These are phyloP conservation scores for Chelonus insularis DNA, from an alignment of 1,140 invertebrate genomes.

Conservation along the genomic window DNA sequence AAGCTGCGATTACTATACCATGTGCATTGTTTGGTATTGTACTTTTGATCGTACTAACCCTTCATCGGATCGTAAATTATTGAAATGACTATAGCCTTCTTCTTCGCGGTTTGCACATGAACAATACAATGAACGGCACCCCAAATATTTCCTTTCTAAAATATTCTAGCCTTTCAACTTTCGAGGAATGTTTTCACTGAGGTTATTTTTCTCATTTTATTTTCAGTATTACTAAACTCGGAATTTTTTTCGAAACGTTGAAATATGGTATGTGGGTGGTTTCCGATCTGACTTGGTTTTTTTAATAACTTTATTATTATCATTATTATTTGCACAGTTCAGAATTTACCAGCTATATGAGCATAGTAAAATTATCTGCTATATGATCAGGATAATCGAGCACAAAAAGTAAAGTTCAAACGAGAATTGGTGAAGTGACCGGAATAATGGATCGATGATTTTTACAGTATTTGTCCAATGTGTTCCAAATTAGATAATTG, in stretches of 20 bases:
- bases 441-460: too few species aligned
- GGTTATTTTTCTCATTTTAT: neutral
- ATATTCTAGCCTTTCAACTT: constrained; percentile 1
- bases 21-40: constrained; percentile 24
- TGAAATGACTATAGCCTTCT: constrained; percentile 17
- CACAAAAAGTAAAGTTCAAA: too few species aligned
- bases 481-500: too few species aligned
- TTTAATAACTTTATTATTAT: too few species aligned
- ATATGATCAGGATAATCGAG: too few species aligned
- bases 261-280: too few species aligned
- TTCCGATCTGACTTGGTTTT: too few species aligned
- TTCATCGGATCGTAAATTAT: constrained; percentile 25
- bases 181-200: neutral
- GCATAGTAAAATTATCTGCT: too few species aligned
- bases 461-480: too few species aligned
- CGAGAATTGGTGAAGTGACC: too few species aligned
- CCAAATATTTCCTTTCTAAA: constrained; percentile 13
- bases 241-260: neutral
- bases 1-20: constrained; percentile 15
- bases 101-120: constrained; percentile 1
- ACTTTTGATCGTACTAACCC: constrained; percentile 12
- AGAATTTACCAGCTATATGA: too few species aligned
- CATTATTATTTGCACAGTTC: too few species aligned
- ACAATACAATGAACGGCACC: constrained; percentile 13
- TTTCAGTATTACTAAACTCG: neutral